A percentile compares a stretch with the other conserved stretches of the same genome.
Evolutionary conservation across 1,140 invertebrate species (phyloP).

Genomic region (Maniola jurtina): DNA sequence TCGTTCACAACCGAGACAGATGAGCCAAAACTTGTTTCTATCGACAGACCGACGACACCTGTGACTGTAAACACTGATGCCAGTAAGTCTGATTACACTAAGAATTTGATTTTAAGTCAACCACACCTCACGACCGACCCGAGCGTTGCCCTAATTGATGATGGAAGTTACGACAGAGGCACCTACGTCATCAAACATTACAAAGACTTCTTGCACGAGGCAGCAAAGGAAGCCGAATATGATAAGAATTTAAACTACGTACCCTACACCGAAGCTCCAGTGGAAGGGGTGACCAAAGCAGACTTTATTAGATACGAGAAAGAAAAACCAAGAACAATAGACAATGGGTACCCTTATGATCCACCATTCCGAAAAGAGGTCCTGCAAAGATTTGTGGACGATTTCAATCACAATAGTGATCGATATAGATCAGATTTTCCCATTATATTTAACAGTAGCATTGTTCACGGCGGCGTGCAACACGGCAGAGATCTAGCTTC

Average conservation of each 20-base stretch:
- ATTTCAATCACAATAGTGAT: conserved; percentile 62
- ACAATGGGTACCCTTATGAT: conserved; percentile 58
- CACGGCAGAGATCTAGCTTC: conserved; percentile 47
- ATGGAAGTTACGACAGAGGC: conserved; percentile 46
- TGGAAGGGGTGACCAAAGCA: conserved; percentile 39
- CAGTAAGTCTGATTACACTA: not conserved
- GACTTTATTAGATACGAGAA: conserved; percentile 29
- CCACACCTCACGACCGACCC: conserved; percentile 31
- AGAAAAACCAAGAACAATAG: conserved; percentile 25
- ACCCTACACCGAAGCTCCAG: conserved; percentile 40
- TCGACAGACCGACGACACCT: conserved; percentile 13
- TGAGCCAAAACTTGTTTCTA: conserved; percentile 34
- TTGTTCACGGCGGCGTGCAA: conserved; percentile 41
- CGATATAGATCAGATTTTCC: conserved; percentile 59
- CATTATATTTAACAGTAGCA: conserved; percentile 61
- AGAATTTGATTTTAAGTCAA: conserved; percentile 38
- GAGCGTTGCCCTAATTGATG: conserved; percentile 27
- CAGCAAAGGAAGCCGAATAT: conserved; percentile 47
- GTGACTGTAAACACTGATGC: not conserved
- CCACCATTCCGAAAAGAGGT: conserved; percentile 59
- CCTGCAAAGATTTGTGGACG: conserved; percentile 60
- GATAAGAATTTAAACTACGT: conserved; percentile 44
- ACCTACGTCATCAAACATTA: conserved; percentile 60
- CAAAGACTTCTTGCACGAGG: conserved; percentile 54
- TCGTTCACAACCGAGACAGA: conserved; percentile 37